Evolutionary conservation across 2,797 vertebrate genomes (phyloP).

Genomic region (Neosilurus mollespiculum): DNA sequence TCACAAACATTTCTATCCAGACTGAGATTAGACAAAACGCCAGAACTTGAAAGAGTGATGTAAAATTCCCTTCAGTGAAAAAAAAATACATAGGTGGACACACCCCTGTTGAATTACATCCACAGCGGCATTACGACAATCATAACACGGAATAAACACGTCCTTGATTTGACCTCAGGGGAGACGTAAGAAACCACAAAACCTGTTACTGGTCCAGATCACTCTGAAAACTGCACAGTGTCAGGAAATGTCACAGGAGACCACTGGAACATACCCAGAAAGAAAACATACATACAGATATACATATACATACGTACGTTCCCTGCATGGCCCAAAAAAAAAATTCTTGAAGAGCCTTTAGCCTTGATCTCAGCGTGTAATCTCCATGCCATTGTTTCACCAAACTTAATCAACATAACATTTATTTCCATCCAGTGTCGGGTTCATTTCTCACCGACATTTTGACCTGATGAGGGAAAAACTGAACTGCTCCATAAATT

Average conservation of each 20-base stretch:
- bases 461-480: too few relatives aligned
- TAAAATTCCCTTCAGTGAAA: neutral
- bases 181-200: neutral
- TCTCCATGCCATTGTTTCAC: too few relatives aligned
- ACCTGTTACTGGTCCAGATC: neutral
- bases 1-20: slow-evolving; percentile 1
- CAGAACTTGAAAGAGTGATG: neutral
- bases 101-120: neutral
- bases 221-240: neutral
- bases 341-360: too few relatives aligned
- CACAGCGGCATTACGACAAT: neutral
- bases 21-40: neutral
- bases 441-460: too few relatives aligned
- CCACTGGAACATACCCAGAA: neutral
- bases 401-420: too few relatives aligned
- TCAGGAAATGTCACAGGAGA: neutral
- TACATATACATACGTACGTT: too few relatives aligned
- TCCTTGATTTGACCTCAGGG: neutral
- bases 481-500: too few relatives aligned
- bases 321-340: too few relatives aligned
- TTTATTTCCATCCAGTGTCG: too few relatives aligned
- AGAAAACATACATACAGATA: neutral
- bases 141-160: neutral
- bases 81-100: neutral
- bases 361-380: too few relatives aligned